Evolutionary conservation across 2,113 vertebrate species (phyloP), one percentile per base, ranked within the genome.

Genomic region (Serinus canaria): DNA sequence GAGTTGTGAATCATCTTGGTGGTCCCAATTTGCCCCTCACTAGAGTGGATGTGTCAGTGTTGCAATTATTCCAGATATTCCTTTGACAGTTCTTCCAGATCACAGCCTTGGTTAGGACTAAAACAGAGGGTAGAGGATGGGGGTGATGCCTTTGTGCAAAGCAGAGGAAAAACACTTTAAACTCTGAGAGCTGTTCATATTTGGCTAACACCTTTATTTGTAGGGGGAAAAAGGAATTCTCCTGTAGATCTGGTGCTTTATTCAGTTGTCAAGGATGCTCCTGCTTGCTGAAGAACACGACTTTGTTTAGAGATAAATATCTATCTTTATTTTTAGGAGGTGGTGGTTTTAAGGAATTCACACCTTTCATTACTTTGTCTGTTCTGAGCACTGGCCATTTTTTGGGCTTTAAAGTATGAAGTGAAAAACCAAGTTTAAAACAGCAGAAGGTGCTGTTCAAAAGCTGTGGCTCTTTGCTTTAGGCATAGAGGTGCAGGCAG

Each of bases 401-500:
- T 46, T 7, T 83, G 70, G 16, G 18, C 28, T 62, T 25, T 14
- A 11, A 78, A 73, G 23, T 43, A 11, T 28, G 30, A 56, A 41
- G 6, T 30, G 37, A 43, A 23, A 27, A 77, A 11, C 8, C 7
- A 47, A 25, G 31, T 49, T 37, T 22, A 37, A 74, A 63, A 1
- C 3, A 67, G 10, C 13, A 41, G 11, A 35, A 1, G 2, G 5
- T 52, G 14, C 31, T 25, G 7, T 66, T 49, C 8, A 44, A 22
- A n/a, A 72, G 15, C 30, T 63, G 63, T 50, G 19, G 17, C 15
- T 41, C 7, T 37, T 59, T 27, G 18, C 58, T 43, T 53, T 47
- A 25, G 30, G 15, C 3, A 0, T 2, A 28, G 20, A 31, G 49
- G 5, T 35, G 15, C 69, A 12, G 5, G 14, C 5, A 23, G 31